phyloP scores from a whole-genome alignment of 1,140 invertebrate species.

The Lordiphosa stackelbergi region DNA sequence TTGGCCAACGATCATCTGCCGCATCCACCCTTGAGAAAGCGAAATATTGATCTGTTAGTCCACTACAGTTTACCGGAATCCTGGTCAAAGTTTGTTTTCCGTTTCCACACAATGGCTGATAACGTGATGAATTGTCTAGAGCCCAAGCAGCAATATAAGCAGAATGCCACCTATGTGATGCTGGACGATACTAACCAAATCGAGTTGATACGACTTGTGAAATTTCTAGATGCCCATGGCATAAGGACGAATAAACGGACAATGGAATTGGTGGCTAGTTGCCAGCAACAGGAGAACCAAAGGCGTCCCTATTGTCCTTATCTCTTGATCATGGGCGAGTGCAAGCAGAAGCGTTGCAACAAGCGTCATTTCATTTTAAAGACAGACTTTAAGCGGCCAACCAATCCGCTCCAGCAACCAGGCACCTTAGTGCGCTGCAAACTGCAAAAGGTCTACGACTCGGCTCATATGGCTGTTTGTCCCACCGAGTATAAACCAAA shows the following conservation, averaged over 20 bases:
- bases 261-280: conserved; percentile 4
- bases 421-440: conserved; percentile 23
- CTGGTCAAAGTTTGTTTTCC: conserved; percentile 34
- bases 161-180: conserved; percentile 18
- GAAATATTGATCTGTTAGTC: conserved; percentile 36
- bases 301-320: conserved; percentile 10
- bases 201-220: conserved; percentile 11
- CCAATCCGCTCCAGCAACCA: conserved; percentile 5
- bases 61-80: conserved; percentile 37
- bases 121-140: conserved; percentile 29
- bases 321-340: conserved; percentile 20
- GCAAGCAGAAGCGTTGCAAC: conserved; percentile 9
- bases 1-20: conserved; percentile 20
- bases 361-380: conserved; percentile 25
- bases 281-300: background rate
- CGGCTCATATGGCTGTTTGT: conserved; percentile 30
- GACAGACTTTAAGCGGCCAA: conserved; percentile 6
- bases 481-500: conserved; percentile 19
- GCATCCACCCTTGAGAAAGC: background rate
- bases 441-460: conserved; percentile 18
- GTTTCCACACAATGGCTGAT: conserved; percentile 34
- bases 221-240: conserved; percentile 26
- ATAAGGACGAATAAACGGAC: conserved; percentile 3
- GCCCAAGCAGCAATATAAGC: background rate
- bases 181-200: conserved; percentile 29